Evolutionary conservation across 1,140 invertebrate species (phyloP).

Genomic region (Drosophila pachea): DNA sequence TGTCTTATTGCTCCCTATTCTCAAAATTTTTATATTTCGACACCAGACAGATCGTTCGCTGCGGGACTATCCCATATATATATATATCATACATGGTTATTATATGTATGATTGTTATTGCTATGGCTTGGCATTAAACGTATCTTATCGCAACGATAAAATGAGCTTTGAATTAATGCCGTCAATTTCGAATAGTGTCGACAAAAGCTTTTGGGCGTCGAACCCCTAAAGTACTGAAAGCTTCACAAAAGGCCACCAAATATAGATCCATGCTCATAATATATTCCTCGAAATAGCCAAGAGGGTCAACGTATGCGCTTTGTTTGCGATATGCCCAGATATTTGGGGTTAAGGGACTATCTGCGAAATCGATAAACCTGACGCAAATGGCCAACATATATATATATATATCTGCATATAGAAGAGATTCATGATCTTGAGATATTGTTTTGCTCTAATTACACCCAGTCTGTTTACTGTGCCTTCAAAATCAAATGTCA

Average conservation of each 20-base stretch:
- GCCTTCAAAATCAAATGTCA: constrained; percentile 10
- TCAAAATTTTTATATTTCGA: too few species aligned
- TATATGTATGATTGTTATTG: constrained; percentile 5
- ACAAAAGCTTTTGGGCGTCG: not conserved
- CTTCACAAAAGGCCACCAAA: not conserved
- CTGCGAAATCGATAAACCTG: constrained; percentile 1
- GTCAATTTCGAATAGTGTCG: not conserved
- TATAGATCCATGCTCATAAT: not conserved
- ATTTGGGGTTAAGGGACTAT: constrained; percentile 2
- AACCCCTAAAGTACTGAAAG: not conserved
- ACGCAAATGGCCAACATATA: too few species aligned
- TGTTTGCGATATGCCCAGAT: not conserved
- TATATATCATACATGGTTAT: not conserved
- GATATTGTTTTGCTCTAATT: constrained; percentile 24
- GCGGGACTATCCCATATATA: not conserved
- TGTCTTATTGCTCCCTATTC: too few species aligned
- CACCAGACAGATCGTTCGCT: too few species aligned
- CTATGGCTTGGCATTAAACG: constrained; percentile 1
- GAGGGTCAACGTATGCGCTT: constrained; percentile 12
- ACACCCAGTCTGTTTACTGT: constrained; percentile 15
- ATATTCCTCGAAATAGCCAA: constrained; percentile 3
- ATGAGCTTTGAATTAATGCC: constrained; percentile 1
- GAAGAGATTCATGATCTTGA: too few species aligned
- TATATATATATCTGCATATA: too few species aligned
- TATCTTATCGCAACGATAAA: constrained; percentile 14